phyloP scores from a whole-genome alignment of 2,888 invertebrate species.

The Trachelus iudaicus region DNA sequence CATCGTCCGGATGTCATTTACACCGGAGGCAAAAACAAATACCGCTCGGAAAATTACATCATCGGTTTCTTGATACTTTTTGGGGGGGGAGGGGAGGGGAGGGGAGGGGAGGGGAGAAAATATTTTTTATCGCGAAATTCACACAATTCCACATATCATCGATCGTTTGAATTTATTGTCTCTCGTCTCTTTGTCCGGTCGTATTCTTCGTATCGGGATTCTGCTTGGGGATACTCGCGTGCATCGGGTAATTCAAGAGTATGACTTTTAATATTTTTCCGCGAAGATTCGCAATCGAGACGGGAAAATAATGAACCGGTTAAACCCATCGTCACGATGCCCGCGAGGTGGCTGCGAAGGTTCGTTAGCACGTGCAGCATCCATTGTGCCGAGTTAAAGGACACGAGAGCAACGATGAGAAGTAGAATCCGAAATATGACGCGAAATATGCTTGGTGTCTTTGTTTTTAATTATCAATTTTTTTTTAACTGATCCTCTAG shows the following conservation, averaged over 20 bases:
- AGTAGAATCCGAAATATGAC: not conserved
- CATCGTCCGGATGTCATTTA: not conserved
- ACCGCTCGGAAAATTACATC: not conserved
- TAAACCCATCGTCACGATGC: not conserved
- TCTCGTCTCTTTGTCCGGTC: not conserved
- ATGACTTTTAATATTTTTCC: not conserved
- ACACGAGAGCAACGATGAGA: not conserved
- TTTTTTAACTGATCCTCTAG: not conserved
- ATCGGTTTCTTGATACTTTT: not conserved
- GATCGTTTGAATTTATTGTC: not conserved
- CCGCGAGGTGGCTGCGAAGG: not conserved
- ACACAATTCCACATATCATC: not conserved
- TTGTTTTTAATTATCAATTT: not conserved
- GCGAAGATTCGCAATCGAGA: not conserved
- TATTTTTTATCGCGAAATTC: not conserved
- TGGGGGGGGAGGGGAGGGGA: too few species aligned
- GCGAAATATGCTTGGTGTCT: not conserved
- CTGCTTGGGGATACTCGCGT: not conserved
- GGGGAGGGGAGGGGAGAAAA: too few species aligned
- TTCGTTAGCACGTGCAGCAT: not conserved
- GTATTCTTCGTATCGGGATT: not conserved
- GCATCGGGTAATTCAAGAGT: not conserved
- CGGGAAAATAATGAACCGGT: not conserved
- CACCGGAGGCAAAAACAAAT: not conserved
- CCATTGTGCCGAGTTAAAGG: not conserved